Percentiles rank a stretch among this genome's conserved stretches.
These are phyloP conservation scores for Aporrectodea caliginosa DNA, from an alignment of 1,140 invertebrate genomes.

Conservation along the genomic window DNA sequence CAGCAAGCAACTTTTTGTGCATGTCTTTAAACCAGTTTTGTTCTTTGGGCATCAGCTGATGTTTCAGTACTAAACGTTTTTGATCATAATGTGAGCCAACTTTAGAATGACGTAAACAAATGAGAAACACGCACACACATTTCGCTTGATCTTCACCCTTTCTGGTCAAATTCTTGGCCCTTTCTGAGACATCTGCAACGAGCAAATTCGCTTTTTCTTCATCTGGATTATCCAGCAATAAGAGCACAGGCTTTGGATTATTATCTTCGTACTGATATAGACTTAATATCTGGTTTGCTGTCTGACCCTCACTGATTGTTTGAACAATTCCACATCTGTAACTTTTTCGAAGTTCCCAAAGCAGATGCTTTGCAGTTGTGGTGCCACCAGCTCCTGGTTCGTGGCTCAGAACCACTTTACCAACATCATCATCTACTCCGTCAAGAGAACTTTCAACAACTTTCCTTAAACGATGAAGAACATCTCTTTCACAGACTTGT, in stretches of 20 bases:
- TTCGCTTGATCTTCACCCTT: constrained; percentile 3
- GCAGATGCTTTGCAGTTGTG: constrained; percentile 39
- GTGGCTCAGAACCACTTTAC: constrained; percentile 37
- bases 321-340: constrained; percentile 41
- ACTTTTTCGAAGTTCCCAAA: constrained; percentile 39
- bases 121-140: constrained; percentile 39
- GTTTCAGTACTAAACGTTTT: constrained; percentile 35
- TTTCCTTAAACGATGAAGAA: constrained; percentile 31
- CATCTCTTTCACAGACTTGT: constrained; percentile 38
- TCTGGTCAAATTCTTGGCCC: constrained; percentile 28
- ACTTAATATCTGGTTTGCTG: constrained; percentile 37
- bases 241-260: constrained; percentile 33
- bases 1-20: constrained; percentile 32
- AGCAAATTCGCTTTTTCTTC: constrained; percentile 38
- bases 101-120: constrained; percentile 34
- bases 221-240: constrained; percentile 43
- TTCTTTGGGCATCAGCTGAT: constrained; percentile 36
- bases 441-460: constrained; percentile 33
- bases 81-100: constrained; percentile 20
- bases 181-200: constrained; percentile 36
- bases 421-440: constrained; percentile 34
- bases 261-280: constrained; percentile 35
- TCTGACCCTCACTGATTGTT: constrained; percentile 37
- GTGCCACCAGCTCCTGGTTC: constrained; percentile 44
- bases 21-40: constrained; percentile 38